Evolutionary conservation across 2,113 vertebrate species (phyloP).

Genomic region (Corapipo altera): DNA sequence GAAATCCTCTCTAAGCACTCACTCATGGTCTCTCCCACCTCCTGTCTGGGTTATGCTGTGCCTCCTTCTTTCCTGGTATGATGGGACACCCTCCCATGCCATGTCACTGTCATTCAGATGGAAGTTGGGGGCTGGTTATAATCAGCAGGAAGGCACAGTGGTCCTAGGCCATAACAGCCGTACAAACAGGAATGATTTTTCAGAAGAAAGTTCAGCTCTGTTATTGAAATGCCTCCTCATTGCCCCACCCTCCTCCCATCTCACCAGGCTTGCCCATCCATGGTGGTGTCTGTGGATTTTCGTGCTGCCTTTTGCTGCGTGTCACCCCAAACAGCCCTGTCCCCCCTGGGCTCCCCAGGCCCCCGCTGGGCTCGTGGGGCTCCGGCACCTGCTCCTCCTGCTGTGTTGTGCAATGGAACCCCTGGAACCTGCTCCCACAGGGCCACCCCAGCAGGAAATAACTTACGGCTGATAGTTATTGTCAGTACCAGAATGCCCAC

Average conservation of each 20-base stretch:
- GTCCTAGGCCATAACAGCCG: background rate
- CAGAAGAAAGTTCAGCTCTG: background rate
- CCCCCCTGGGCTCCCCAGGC: background rate
- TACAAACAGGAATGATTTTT: background rate
- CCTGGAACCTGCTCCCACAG: background rate
- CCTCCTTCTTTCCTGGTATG: background rate
- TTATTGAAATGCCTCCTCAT: background rate
- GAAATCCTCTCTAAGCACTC: background rate
- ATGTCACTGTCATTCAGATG: background rate
- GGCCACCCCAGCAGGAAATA: background rate
- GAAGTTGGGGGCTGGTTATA: background rate
- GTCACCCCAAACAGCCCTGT: background rate
- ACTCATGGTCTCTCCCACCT: background rate
- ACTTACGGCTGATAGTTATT: background rate
- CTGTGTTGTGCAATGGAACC: fast-evolving
- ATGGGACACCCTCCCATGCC: background rate
- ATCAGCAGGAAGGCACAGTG: background rate
- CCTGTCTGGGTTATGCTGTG: background rate
- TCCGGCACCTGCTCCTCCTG: fast-evolving
- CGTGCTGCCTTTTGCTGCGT: fast-evolving
- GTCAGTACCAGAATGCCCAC: background rate
- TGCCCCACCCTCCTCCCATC: background rate
- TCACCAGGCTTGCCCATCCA: background rate
- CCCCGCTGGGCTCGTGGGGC: background rate
- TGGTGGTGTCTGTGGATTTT: background rate